Percentiles rank a stretch among this genome's conserved stretches.
These are phyloP conservation scores for Drosophila neotestacea DNA, from an alignment of 2,888 invertebrate species.

Conservation along the genomic window DNA sequence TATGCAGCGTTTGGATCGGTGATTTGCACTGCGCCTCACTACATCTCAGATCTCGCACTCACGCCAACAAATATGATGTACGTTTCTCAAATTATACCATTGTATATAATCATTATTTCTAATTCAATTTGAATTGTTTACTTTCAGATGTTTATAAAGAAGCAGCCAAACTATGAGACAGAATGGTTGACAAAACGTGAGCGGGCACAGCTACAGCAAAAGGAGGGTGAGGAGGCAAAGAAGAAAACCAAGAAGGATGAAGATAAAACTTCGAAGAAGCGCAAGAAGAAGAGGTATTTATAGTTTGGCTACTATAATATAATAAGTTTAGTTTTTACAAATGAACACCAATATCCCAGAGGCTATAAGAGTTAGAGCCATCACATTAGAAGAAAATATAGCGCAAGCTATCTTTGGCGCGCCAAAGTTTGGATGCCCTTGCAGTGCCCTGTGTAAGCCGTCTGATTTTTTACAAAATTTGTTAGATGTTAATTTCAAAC, in stretches of 20 bases:
- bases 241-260: constrained; percentile 85
- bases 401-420: no score
- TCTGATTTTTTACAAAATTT: no score
- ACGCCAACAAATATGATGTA: constrained; percentile 93
- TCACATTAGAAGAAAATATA: no score
- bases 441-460: no score
- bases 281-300: constrained; percentile 87
- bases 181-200: constrained; percentile 94
- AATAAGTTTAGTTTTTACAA: no score
- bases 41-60: constrained; percentile 92
- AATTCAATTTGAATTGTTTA: constrained; percentile 1
- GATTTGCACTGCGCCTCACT: constrained; percentile 95
- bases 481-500: no score
- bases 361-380: no score
- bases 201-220: constrained; percentile 87
- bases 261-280: constrained; percentile 85
- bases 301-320: no score
- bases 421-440: no score
- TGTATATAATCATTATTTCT: not conserved
- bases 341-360: no score
- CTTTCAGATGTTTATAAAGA: constrained; percentile 90
- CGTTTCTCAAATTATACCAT: constrained; percentile 82
- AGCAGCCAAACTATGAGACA: constrained; percentile 94
- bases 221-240: constrained; percentile 76
- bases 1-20: constrained; percentile 95